Percentiles rank a stretch among this genome's conserved stretches.
Conservation (phyloP, 2,797 vertebrate genomes). For the Merluccius polli region DNA sequence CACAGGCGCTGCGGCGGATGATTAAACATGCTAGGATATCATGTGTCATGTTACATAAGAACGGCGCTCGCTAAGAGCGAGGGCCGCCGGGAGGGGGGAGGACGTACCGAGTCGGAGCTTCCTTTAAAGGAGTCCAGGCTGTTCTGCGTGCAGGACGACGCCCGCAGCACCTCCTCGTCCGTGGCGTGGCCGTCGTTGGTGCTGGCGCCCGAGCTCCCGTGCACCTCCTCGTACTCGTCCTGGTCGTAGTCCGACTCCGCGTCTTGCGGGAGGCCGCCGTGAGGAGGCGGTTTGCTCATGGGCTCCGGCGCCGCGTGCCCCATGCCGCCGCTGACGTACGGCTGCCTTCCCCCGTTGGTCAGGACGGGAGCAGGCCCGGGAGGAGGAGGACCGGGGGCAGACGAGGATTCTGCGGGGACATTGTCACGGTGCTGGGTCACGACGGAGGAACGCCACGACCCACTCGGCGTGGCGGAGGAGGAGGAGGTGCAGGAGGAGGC, state of each 20-base stretch:
- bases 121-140: slow-evolving; percentile 85
- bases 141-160: slow-evolving; percentile 79
- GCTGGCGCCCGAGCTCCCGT: slow-evolving; percentile 74
- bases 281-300: slow-evolving; percentile 58
- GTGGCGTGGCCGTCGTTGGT: slow-evolving; percentile 78
- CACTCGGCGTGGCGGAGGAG: slow-evolving; percentile 28
- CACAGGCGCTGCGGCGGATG: neutral
- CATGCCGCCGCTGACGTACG: slow-evolving; percentile 21
- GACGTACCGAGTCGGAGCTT: slow-evolving; percentile 87
- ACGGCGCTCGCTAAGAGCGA: too few relatives aligned
- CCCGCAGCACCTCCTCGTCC: slow-evolving; percentile 75
- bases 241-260: slow-evolving; percentile 88
- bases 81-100: too few relatives aligned
- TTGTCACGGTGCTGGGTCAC: neutral
- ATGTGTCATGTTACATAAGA: neutral
- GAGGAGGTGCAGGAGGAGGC: slow-evolving; percentile 30
- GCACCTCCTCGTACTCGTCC: slow-evolving; percentile 84
- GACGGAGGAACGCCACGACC: slow-evolving; percentile 23
- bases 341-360: slow-evolving; percentile 46
- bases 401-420: too few relatives aligned
- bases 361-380: slow-evolving; percentile 27
- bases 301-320: slow-evolving; percentile 43
- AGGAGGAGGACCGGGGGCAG: slow-evolving; percentile 29
- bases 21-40: neutral
- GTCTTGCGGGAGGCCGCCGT: slow-evolving; percentile 69